Conservation (phyloP, 1,140 invertebrate species). For the Lepidostoma basale region DNA sequence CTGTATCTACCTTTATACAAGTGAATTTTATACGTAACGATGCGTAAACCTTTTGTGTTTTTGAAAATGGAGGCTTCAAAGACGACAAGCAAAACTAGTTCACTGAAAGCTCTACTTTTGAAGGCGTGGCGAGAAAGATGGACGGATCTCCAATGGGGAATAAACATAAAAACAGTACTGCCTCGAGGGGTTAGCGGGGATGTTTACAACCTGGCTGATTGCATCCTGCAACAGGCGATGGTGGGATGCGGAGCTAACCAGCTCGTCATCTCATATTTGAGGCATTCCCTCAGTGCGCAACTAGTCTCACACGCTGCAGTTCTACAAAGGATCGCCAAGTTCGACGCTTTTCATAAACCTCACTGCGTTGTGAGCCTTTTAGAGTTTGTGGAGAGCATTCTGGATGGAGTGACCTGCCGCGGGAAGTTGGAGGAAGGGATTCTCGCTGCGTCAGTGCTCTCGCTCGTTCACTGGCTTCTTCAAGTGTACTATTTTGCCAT, state of each 20-base stretch:
- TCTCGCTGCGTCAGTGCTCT: constrained; percentile 74
- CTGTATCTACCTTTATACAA: not conserved
- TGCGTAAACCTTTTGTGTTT: constrained; percentile 42
- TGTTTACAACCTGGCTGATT: constrained; percentile 90
- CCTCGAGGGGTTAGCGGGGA: constrained; percentile 87
- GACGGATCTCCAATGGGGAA: constrained; percentile 94
- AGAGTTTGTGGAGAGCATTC: constrained; percentile 83
- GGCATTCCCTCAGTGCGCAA: constrained; percentile 89
- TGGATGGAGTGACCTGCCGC: constrained; percentile 69
- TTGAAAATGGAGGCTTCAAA: constrained; percentile 68
- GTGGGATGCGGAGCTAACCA: constrained; percentile 91
- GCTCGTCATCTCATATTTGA: constrained; percentile 88
- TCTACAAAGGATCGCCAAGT: constrained; percentile 85
- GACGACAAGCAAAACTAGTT: constrained; percentile 83
- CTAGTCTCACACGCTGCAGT: constrained; percentile 90
- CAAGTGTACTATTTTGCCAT: constrained; percentile 74
- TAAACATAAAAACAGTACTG: constrained; percentile 89
- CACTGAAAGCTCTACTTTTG: constrained; percentile 82
- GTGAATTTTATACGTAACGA: constrained; percentile 25
- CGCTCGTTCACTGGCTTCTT: constrained; percentile 81
- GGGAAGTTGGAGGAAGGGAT: constrained; percentile 84
- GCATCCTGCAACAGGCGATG: constrained; percentile 89
- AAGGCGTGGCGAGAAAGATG: constrained; percentile 93
- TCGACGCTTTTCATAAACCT: constrained; percentile 85
- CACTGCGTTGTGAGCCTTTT: constrained; percentile 86